Conservation (phyloP, 2,797 vertebrate genomes). For the Knipowitschia caucasica region DNA sequence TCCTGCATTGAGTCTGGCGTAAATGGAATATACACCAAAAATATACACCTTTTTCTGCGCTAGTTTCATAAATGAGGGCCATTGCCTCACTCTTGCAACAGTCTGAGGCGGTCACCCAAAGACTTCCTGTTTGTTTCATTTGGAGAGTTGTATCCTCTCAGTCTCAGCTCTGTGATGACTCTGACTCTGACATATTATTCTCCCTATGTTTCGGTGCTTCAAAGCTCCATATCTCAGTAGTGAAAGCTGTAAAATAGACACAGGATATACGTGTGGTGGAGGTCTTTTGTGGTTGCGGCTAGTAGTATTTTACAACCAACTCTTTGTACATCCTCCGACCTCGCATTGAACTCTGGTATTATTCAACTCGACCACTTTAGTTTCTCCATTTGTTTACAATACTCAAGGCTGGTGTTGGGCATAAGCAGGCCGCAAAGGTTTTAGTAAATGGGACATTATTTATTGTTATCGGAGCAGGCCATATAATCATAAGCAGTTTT, state of each 20-base stretch:
- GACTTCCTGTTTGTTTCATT: neutral
- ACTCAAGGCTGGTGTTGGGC: neutral
- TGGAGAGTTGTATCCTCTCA: neutral
- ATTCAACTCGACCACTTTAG: constrained; percentile 2
- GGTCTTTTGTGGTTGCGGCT: constrained; percentile 18
- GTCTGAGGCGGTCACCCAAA: too few species aligned
- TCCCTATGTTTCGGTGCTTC: neutral
- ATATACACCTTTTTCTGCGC: too few species aligned
- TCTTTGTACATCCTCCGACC: constrained; percentile 31
- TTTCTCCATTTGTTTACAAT: constrained; percentile 2
- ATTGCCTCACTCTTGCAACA: too few species aligned
- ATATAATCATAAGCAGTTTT: too few species aligned
- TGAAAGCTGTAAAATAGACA: neutral
- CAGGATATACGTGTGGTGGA: neutral
- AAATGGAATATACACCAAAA: too few species aligned
- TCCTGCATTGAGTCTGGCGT: too few species aligned
- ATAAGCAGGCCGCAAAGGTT: neutral
- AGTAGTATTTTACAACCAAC: constrained; percentile 35
- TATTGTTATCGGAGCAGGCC: too few species aligned
- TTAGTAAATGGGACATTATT: too few species aligned
- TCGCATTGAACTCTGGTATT: constrained; percentile 22
- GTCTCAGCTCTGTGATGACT: neutral
- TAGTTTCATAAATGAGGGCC: too few species aligned
- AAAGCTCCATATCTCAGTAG: neutral
- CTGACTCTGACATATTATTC: neutral